These are phyloP conservation scores for Helostoma temminkii DNA, from an alignment of 2,797 vertebrate species.

Conservation along the genomic window DNA sequence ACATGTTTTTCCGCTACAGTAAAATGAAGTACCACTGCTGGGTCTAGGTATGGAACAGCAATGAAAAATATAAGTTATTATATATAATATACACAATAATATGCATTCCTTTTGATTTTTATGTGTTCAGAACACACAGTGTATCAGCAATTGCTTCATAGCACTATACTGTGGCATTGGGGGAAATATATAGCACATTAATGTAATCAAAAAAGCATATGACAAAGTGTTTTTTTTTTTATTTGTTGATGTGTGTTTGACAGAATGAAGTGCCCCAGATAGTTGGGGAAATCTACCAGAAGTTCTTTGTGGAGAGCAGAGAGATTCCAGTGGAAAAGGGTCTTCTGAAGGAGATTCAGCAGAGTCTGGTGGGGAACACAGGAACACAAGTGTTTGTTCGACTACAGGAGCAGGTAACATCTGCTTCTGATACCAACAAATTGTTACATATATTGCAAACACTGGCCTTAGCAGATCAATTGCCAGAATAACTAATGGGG, in stretches of 20 bases:
- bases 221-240: not conserved
- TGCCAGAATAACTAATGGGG: no score
- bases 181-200: not conserved
- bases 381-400: slow-evolving; percentile 94
- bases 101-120: not conserved
- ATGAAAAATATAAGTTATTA: no score
- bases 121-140: not conserved
- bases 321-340: slow-evolving; percentile 96
- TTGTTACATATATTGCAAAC: not conserved
- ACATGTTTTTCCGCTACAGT: not conserved
- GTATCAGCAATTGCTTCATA: not conserved
- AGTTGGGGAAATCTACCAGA: slow-evolving; percentile 98
- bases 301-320: slow-evolving; percentile 96
- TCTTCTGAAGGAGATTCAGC: slow-evolving; percentile 97
- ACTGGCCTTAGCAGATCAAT: no score
- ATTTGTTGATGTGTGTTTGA: slow-evolving; percentile 2
- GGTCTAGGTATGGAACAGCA: not conserved
- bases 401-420: slow-evolving; percentile 90
- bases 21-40: not conserved
- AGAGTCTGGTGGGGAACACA: slow-evolving; percentile 97
- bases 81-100: no score
- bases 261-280: slow-evolving; percentile 89
- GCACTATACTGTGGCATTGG: not conserved
- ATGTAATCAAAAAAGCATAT: not conserved
- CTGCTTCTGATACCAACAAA: not conserved